Conservation (phyloP, 2,113 vertebrate species). For the Myrmophylax atrothorax region DNA sequence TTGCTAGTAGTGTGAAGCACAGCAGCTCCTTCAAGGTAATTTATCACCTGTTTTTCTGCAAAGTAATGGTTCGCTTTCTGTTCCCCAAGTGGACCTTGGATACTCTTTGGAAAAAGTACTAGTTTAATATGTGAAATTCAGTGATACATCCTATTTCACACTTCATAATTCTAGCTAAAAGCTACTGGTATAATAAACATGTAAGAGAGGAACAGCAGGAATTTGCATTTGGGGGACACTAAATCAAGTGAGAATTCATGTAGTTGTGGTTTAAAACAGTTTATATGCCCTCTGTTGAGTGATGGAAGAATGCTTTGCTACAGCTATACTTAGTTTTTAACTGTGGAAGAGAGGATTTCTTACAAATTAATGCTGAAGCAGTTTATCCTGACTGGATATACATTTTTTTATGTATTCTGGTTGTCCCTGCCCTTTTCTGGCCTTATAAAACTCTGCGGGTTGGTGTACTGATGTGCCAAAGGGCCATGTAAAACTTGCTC, state of each 20-base stretch:
- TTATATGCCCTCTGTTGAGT: not conserved
- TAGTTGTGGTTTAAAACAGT: not conserved
- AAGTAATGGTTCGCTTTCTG: not conserved
- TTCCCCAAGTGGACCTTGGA: not conserved
- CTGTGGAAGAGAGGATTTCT: not conserved
- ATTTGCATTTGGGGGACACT: not conserved
- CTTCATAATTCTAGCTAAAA: not conserved
- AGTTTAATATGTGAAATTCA: not conserved
- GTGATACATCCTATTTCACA: not conserved
- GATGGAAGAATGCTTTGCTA: not conserved
- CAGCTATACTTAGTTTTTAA: not conserved
- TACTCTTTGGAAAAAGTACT: constrained; percentile 13
- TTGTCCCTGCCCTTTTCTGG: not conserved
- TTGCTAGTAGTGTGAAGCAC: not conserved
- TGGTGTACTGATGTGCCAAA: not conserved
- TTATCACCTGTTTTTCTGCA: constrained; percentile 19
- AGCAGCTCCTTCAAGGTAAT: not conserved
- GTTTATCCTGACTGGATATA: not conserved
- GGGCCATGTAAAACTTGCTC: not conserved
- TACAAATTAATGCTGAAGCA: not conserved
- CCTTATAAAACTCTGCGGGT: not conserved
- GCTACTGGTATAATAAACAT: not conserved
- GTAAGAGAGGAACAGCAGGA: not conserved
- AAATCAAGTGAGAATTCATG: not conserved
- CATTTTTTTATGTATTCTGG: not conserved